Percentiles rank a stretch among this genome's conserved stretches.
These are phyloP conservation scores for Dilophus febrilis DNA, from an alignment of 2,888 invertebrate species.

Conservation along the genomic window DNA sequence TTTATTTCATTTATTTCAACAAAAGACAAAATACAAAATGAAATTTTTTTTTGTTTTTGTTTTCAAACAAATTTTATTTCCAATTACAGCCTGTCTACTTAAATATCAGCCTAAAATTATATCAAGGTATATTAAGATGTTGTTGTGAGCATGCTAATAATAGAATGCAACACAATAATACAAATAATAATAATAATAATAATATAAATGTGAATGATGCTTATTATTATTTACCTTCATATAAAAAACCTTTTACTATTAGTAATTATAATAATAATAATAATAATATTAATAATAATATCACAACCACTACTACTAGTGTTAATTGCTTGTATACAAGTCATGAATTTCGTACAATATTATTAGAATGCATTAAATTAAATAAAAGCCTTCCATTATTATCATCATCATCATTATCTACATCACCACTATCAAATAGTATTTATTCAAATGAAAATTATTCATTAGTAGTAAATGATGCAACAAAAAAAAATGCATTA, in stretches of 20 bases:
- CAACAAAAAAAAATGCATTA: too few relatives aligned
- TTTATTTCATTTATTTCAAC: too few relatives aligned
- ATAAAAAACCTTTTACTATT: too few relatives aligned
- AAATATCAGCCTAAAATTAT: slow-evolving; percentile 47
- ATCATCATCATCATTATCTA: slow-evolving; percentile 7
- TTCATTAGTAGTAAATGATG: too few relatives aligned
- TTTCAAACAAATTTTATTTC: too few relatives aligned
- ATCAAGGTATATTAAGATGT: slow-evolving; percentile 61
- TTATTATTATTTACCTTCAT: neutral
- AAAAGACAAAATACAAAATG: too few relatives aligned
- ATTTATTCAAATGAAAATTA: too few relatives aligned
- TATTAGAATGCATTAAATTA: slow-evolving; percentile 16
- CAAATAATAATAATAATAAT: too few relatives aligned
- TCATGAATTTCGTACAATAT: slow-evolving; percentile 15
- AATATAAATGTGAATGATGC: neutral
- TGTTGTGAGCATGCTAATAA: slow-evolving; percentile 32
- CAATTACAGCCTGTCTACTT: slow-evolving; percentile 66
- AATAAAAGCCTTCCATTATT: slow-evolving; percentile 9
- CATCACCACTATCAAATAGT: neutral
- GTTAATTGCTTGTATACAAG: slow-evolving; percentile 15
- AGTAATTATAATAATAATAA: too few relatives aligned
- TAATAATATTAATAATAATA: too few relatives aligned
- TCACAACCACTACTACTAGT: neutral
- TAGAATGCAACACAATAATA: neutral
- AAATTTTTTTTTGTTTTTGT: slow-evolving; percentile 15